These are phyloP conservation scores for Gobius niger DNA, from an alignment of 2,113 vertebrate genomes.

Conservation along the genomic window DNA sequence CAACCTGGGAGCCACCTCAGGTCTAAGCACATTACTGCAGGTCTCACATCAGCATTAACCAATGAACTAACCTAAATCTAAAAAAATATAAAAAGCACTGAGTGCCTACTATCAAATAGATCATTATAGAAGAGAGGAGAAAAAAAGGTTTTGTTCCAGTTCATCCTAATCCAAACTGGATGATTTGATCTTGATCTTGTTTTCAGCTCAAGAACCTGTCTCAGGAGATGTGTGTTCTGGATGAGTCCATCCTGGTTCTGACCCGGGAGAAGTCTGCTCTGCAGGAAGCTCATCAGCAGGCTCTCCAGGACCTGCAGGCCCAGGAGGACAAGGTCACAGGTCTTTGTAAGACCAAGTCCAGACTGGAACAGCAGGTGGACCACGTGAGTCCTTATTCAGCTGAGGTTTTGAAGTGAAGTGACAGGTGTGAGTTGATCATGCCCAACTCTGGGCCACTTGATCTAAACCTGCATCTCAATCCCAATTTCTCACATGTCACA, in stretches of 20 bases:
- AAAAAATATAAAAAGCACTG: no score
- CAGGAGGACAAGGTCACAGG: slow-evolving; percentile 92
- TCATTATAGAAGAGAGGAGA: no score
- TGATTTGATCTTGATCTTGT: neutral
- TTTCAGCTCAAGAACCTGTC: slow-evolving; percentile 91
- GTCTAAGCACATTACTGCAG: no score
- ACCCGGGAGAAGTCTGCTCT: slow-evolving; percentile 91
- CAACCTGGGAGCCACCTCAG: no score
- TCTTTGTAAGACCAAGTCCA: slow-evolving; percentile 87
- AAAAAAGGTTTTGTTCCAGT: no score
- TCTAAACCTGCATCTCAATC: no score
- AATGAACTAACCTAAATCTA: no score
- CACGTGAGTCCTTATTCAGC: slow-evolving; percentile 79
- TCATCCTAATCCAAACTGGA: no score
- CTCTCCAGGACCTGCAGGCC: slow-evolving; percentile 88
- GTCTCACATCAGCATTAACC: no score
- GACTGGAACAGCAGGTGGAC: slow-evolving; percentile 93
- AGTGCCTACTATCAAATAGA: no score
- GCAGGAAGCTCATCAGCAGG: slow-evolving; percentile 92
- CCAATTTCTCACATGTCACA: no score
- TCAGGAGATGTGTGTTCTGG: slow-evolving; percentile 89
- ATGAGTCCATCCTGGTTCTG: slow-evolving; percentile 86
- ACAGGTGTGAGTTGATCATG: neutral
- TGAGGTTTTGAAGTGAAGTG: neutral
- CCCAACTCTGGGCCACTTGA: no score